phyloP scores from a whole-genome alignment of 2,888 invertebrate genomes.

The Amphipyra berbera region DNA sequence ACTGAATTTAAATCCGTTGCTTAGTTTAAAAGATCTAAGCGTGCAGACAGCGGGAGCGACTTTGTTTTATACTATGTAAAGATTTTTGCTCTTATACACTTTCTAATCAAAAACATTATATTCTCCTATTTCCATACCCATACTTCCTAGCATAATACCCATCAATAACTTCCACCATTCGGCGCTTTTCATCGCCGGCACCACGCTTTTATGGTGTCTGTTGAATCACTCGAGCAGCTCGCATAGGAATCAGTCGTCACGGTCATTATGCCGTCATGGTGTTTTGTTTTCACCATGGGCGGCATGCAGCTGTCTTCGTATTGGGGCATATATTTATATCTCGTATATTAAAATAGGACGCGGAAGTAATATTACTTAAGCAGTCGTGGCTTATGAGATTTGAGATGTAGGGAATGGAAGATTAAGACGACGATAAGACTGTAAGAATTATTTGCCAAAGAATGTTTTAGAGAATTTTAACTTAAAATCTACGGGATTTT shows the following conservation, averaged over 20 bases:
- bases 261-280: slow-evolving; percentile 62
- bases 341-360: slow-evolving; percentile 59
- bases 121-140: background rate
- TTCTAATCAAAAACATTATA: slow-evolving; percentile 3
- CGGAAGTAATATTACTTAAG: slow-evolving; percentile 59
- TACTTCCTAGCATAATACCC: slow-evolving; percentile 3
- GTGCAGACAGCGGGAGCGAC: too few relatives aligned
- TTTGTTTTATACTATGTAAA: too few relatives aligned
- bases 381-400: slow-evolving; percentile 25
- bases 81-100: too few relatives aligned
- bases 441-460: slow-evolving; percentile 4
- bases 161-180: slow-evolving; percentile 13
- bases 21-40: too few relatives aligned
- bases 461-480: background rate
- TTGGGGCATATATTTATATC: slow-evolving; percentile 57
- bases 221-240: slow-evolving; percentile 60
- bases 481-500: too few relatives aligned
- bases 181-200: slow-evolving; percentile 24
- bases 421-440: background rate
- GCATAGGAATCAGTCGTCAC: slow-evolving; percentile 61
- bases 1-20: too few relatives aligned
- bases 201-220: slow-evolving; percentile 57
- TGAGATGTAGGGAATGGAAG: background rate
- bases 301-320: slow-evolving; percentile 66
- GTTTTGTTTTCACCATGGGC: slow-evolving; percentile 62